phyloP scores from a whole-genome alignment of 2,888 invertebrate species.

The Blastobasis adustella region DNA sequence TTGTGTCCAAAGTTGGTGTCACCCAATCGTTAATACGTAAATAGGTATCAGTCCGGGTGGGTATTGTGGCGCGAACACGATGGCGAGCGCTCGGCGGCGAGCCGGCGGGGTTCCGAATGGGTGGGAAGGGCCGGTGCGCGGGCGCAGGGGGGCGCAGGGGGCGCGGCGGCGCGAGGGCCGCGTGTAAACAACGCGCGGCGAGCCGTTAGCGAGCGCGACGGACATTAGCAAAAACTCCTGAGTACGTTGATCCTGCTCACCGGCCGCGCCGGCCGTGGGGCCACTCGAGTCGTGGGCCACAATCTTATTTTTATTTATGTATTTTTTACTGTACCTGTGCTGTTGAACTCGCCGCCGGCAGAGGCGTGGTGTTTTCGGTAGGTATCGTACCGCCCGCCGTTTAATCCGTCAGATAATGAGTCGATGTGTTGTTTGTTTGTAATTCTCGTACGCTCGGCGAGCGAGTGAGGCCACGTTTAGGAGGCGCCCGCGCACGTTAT shows the following conservation, averaged over 20 bases:
- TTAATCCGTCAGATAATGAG: conserved; percentile 49
- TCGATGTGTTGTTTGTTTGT: conserved; percentile 56
- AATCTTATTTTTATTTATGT: conserved; percentile 37
- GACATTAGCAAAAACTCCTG: conserved; percentile 46
- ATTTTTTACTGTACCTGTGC: conserved; percentile 29
- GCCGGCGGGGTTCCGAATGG: background rate
- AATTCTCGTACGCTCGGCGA: conserved; percentile 28
- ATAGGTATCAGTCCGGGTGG: no score
- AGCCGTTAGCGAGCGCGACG: conserved; percentile 30
- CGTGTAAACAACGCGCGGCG: conserved; percentile 5
- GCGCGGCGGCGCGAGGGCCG: background rate
- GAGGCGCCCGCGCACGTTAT: conserved; percentile 56
- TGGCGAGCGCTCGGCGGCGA: background rate
- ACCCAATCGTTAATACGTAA: no score
- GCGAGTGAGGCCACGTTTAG: conserved; percentile 56
- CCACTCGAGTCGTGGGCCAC: conserved; percentile 36
- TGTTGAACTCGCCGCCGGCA: conserved; percentile 34
- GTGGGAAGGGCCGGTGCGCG: background rate
- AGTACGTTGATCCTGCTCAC: conserved; percentile 44
- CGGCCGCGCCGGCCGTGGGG: conserved; percentile 22
- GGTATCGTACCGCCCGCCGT: conserved; percentile 8
- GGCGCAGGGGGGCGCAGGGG: background rate
- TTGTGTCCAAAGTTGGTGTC: no score
- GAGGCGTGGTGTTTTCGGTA: conserved; percentile 8
- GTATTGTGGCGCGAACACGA: no score